Percentiles rank a stretch among this genome's conserved stretches.
Conservation (phyloP, 2,113 vertebrate genomes). For the Phycodurus eques region DNA sequence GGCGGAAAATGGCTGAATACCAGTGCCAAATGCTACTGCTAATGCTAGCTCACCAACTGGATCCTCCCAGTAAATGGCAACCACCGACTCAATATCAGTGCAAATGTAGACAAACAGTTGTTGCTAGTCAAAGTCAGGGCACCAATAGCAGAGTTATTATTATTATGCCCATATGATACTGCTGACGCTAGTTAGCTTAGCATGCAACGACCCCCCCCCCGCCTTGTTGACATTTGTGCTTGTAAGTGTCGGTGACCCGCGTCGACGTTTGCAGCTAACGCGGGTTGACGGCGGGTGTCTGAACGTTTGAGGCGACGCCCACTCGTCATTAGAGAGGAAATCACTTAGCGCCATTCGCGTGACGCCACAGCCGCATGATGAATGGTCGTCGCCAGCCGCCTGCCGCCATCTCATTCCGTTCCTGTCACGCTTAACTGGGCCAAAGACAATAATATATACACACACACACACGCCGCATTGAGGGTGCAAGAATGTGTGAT, state of each 20-base stretch:
- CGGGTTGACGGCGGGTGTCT: slow-evolving; percentile 51
- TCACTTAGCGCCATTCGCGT: slow-evolving; percentile 62
- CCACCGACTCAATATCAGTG: too few relatives aligned
- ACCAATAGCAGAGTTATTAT: too few relatives aligned
- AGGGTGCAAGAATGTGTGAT: not conserved
- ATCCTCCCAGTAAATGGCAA: not conserved
- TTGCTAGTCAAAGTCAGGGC: too few relatives aligned
- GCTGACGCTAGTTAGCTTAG: not conserved
- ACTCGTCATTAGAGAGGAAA: slow-evolving; percentile 55
- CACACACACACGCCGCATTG: not conserved
- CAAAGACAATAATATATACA: slow-evolving; percentile 74
- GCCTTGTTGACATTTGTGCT: slow-evolving; percentile 27
- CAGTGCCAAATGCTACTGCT: slow-evolving; percentile 19
- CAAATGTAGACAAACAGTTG: too few relatives aligned
- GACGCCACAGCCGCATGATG: slow-evolving; percentile 68
- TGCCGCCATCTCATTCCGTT: slow-evolving; percentile 76
- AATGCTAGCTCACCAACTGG: not conserved
- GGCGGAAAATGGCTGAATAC: slow-evolving; percentile 30
- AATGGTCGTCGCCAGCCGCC: slow-evolving; percentile 64
- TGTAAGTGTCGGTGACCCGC: slow-evolving; percentile 33
- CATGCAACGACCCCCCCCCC: not conserved
- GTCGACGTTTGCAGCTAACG: slow-evolving; percentile 33
- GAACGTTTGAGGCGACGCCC: slow-evolving; percentile 60
- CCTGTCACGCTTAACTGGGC: slow-evolving; percentile 78
- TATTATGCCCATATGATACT: too few relatives aligned